Evolutionary conservation across 2,113 vertebrate genomes (phyloP), one percentile per base, ranked within the genome.

Genomic region (Embiotoca jacksoni): DNA sequence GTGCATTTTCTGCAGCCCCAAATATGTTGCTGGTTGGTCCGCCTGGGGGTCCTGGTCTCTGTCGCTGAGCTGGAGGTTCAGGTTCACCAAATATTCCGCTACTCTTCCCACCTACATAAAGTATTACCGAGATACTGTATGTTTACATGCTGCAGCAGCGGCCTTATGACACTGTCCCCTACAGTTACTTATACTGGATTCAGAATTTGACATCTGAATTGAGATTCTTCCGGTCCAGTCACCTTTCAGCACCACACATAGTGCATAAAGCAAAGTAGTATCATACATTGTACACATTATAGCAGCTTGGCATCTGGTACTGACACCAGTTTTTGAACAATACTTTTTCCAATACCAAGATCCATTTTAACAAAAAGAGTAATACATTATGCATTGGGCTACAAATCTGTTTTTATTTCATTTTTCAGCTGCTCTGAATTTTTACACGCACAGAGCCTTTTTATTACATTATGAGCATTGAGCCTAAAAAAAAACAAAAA

Each of bases 21-120:
- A 98, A 98, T 85, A 98, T 97, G 77, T 95, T 92, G 55, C 92
- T 97, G 61, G 87, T 75, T 56, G 90, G 94, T 72, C 96, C 96
- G 73, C 94, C 95, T 58, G 96, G 93, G 32, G 96, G 94, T 52
- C 93, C 85, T 49, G 91, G 59, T 70, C 91, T 95, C 15, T 92
- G 94, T 59, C 93, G 93, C 35, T 89, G 87, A 73, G 93, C 89
- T 78, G 93, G 72, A 65, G 95, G 77, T 32, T 80, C 80, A 2
- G 94, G 86, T 2, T 94, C 95, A 1, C 95, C 95, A 89, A 99
- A 99, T 91, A 99, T 99, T 3, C 96, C 97, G 56, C 97, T 96
- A 49, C 82, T 93, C 82, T 94, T 96, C 44, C 95, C 95, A 76
- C 95, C 95, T 95, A 75, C 10, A 80, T 3, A 14, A 74, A 76